A percentile compares a stretch with the other conserved stretches of the same genome.
Evolutionary conservation across 1,140 invertebrate species (phyloP).

Genomic region (Cepaea nemoralis): DNA sequence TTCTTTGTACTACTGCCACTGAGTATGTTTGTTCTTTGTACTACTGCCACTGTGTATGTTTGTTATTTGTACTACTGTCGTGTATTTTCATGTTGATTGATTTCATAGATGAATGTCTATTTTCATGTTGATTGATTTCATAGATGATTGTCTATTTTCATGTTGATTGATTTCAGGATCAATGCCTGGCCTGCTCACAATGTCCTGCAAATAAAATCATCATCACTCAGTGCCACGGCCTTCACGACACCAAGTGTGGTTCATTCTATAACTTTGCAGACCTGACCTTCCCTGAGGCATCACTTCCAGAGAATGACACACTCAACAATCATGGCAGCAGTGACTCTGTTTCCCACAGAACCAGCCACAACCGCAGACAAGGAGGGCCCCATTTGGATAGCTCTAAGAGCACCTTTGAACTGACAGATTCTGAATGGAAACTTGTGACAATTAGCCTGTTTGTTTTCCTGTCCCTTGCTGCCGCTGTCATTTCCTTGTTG

Average conservation of each 20-base stretch:
- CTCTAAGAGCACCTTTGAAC: not conserved
- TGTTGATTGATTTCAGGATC: constrained; percentile 12
- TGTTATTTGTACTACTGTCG: too few relatives aligned
- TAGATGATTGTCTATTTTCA: not conserved
- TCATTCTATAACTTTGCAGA: constrained; percentile 6
- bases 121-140: too few relatives aligned
- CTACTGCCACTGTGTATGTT: too few relatives aligned
- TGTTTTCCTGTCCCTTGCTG: not conserved
- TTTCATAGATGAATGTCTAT: too few relatives aligned
- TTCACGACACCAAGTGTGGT: constrained; percentile 28
- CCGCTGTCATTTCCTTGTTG: not conserved
- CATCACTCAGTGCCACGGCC: constrained; percentile 9
- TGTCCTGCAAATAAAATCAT: constrained; percentile 32
- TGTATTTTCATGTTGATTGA: too few relatives aligned
- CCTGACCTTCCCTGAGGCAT: not conserved
- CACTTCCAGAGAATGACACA: not conserved
- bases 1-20: too few relatives aligned
- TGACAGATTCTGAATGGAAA: not conserved
- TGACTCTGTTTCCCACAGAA: not conserved
- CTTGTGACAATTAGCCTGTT: not conserved
- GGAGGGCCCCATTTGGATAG: not conserved
- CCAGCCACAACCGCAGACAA: not conserved
- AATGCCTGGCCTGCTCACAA: constrained; percentile 1
- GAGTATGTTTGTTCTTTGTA: too few relatives aligned
- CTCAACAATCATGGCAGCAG: not conserved